phyloP scores from a whole-genome alignment of 2,113 vertebrate genomes.

The Suncus etruscus region DNA sequence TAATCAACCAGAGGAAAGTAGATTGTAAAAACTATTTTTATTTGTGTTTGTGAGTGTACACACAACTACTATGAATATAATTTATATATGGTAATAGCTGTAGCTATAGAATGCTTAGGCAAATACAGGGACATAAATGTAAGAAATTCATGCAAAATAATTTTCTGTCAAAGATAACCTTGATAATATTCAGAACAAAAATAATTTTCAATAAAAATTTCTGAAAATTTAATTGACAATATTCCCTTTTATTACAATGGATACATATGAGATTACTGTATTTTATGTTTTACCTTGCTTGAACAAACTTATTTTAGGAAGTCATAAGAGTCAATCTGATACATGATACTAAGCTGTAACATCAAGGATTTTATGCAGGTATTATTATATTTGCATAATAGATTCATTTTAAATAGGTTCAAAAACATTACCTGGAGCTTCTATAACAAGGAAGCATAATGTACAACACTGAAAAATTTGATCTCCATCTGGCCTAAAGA shows the following conservation, averaged over 20 bases:
- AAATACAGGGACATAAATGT: neutral
- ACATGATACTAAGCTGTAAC: constrained; percentile 55
- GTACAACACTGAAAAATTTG: constrained; percentile 61
- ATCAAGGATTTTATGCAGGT: constrained; percentile 70
- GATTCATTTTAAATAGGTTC: constrained; percentile 67
- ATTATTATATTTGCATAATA: constrained; percentile 76
- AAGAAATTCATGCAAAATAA: neutral
- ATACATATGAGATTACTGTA: neutral
- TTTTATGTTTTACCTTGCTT: constrained; percentile 57
- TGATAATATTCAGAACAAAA: constrained; percentile 54
- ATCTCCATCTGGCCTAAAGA: constrained; percentile 69
- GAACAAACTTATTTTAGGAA: constrained; percentile 57
- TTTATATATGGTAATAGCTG: neutral
- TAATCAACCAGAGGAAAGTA: neutral
- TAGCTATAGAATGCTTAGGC: neutral
- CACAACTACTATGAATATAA: neutral
- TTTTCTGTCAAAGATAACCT: neutral
- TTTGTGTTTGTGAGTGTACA: neutral
- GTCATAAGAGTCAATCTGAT: constrained; percentile 29
- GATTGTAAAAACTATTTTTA: neutral
- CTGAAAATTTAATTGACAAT: neutral
- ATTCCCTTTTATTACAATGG: neutral
- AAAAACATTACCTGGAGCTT: constrained; percentile 67
- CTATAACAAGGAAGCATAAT: constrained; percentile 63
- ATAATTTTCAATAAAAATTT: constrained; percentile 46